Evolutionary conservation across 2,888 invertebrate genomes (phyloP).

Genomic region (Tipula helvola): DNA sequence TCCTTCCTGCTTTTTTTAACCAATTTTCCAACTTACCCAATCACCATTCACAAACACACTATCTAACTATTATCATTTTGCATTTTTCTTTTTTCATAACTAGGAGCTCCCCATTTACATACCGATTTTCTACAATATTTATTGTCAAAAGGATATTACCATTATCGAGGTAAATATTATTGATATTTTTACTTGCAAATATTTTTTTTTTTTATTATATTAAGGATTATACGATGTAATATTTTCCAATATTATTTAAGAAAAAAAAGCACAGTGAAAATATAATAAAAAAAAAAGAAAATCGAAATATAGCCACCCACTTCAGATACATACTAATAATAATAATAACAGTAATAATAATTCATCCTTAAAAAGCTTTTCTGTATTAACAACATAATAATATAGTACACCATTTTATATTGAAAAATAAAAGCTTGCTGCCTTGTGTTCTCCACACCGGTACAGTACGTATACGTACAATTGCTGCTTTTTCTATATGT

Average conservation of each 20-base stretch:
- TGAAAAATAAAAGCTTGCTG: not conserved
- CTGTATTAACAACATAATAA: not conserved
- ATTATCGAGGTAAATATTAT: not conserved
- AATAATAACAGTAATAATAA: not conserved
- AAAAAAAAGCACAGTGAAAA: not conserved
- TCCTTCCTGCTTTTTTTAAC: not conserved
- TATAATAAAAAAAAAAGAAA: not conserved
- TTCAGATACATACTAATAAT: not conserved
- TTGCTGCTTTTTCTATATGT: not conserved
- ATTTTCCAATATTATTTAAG: not conserved
- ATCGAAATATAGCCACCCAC: not conserved
- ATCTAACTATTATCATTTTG: not conserved
- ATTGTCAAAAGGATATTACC: not conserved
- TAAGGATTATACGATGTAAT: not conserved
- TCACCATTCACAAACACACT: not conserved
- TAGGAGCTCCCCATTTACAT: not conserved
- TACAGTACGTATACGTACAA: not conserved
- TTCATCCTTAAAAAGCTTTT: not conserved
- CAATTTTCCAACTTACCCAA: not conserved
- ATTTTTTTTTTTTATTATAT: not conserved
- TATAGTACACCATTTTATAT: not conserved
- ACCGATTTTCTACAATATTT: not conserved
- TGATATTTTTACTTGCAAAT: not conserved
- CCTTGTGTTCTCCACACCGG: not conserved
- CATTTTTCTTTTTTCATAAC: not conserved